Conservation (phyloP, 2,888 invertebrate species). For the Deilephila elpenor region DNA sequence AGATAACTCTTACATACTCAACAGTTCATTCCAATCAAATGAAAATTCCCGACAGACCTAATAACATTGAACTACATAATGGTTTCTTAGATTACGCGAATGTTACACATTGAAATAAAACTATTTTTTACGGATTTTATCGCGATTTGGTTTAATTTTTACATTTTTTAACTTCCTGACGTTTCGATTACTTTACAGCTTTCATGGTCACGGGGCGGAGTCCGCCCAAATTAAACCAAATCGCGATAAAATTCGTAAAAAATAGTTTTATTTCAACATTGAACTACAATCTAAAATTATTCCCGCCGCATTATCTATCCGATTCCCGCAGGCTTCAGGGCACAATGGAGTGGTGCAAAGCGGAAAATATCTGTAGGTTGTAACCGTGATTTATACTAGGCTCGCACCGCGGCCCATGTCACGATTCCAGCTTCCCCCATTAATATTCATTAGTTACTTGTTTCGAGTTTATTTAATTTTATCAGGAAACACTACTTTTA, state of each 20-base stretch:
- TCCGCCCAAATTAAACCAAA: no score
- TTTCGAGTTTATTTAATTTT: conserved; percentile 72
- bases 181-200: no score
- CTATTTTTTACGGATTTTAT: no score
- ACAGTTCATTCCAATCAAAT: background rate
- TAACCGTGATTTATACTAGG: conserved; percentile 75
- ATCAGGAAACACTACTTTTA: conserved; percentile 38
- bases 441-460: conserved; percentile 79
- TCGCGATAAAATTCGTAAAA: no score
- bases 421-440: conserved; percentile 71
- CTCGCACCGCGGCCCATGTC: conserved; percentile 68
- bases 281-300: background rate
- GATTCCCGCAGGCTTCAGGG: conserved; percentile 36
- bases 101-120: no score
- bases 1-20: background rate
- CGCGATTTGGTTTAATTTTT: no score
- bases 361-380: conserved; percentile 53
- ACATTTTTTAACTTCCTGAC: no score
- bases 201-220: no score
- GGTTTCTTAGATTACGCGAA: no score
- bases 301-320: conserved; percentile 1
- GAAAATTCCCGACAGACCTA: background rate
- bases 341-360: conserved; percentile 54
- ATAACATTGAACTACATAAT: background rate
- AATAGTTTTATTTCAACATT: no score